Percentiles rank a stretch among this genome's conserved stretches.
phyloP scores from a whole-genome alignment of 2,113 vertebrate genomes.

The Chauna torquata region DNA sequence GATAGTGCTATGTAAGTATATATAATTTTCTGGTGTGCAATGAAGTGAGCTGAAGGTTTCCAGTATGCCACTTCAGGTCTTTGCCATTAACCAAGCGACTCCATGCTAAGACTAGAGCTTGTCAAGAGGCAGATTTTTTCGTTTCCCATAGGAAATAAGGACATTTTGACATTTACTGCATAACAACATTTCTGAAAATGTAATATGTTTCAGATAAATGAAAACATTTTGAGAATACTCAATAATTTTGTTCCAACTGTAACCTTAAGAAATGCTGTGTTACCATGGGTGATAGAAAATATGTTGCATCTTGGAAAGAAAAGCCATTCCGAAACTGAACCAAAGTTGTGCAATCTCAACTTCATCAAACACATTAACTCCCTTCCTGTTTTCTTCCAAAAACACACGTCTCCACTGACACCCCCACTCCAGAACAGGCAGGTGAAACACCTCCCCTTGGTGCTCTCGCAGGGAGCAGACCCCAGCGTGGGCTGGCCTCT shows the following conservation, averaged over 20 bases:
- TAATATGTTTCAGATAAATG: not conserved
- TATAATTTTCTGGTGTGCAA: not conserved
- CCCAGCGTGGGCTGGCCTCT: not conserved
- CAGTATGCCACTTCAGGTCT: not conserved
- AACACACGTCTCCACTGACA: not conserved
- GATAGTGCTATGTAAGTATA: not conserved
- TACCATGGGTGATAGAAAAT: not conserved
- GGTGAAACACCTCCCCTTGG: not conserved
- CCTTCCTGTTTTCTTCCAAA: not conserved
- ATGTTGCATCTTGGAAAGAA: not conserved
- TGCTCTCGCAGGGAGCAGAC: not conserved
- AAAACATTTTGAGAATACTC: not conserved
- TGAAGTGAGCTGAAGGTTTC: not conserved
- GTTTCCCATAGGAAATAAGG: not conserved
- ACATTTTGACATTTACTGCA: not conserved
- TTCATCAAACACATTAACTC: not conserved
- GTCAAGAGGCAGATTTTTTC: not conserved
- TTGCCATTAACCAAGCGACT: not conserved
- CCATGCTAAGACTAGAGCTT: not conserved
- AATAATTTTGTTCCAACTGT: not conserved
- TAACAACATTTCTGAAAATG: not conserved
- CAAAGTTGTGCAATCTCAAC: not conserved
- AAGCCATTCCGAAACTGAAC: not conserved
- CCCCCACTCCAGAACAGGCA: not conserved
- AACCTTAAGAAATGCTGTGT: not conserved